Evolutionary conservation across 2,797 vertebrate species (phyloP).

Genomic region (Hippopotamyrus pictus): DNA sequence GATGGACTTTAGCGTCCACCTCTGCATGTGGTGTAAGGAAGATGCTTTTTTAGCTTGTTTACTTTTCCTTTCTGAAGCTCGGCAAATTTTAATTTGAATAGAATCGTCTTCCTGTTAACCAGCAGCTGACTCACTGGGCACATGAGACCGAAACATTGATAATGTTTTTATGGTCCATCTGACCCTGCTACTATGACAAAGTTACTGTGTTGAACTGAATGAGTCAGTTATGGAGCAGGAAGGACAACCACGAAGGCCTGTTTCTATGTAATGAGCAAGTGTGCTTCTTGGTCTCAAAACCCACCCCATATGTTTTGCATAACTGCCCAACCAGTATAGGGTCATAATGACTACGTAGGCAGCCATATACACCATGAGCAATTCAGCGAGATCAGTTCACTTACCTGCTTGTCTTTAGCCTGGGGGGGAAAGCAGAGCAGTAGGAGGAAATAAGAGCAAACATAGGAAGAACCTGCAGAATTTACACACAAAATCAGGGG

Average conservation of each 20-base stretch:
- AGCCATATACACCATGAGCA: neutral
- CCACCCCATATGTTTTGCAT: neutral
- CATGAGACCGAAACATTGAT: neutral
- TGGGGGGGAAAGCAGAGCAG: neutral
- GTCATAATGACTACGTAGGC: neutral
- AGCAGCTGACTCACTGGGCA: neutral
- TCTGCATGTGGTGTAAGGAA: neutral
- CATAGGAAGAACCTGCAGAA: neutral
- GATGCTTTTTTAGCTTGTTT: neutral
- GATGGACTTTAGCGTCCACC: neutral
- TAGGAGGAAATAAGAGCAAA: neutral
- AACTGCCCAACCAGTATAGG: neutral
- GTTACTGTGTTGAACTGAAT: neutral
- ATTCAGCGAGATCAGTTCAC: neutral
- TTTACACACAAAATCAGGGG: neutral
- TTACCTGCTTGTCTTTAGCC: neutral
- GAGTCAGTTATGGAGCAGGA: neutral
- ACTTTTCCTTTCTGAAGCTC: neutral
- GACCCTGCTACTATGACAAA: neutral
- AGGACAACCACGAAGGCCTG: neutral
- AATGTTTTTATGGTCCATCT: constrained; percentile 13
- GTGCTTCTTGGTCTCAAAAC: neutral
- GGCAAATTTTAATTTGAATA: neutral
- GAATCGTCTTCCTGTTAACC: neutral
- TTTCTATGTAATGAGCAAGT: neutral